phyloP scores from a whole-genome alignment of 2,888 invertebrate species.

The Macrostomum cliftonense region DNA sequence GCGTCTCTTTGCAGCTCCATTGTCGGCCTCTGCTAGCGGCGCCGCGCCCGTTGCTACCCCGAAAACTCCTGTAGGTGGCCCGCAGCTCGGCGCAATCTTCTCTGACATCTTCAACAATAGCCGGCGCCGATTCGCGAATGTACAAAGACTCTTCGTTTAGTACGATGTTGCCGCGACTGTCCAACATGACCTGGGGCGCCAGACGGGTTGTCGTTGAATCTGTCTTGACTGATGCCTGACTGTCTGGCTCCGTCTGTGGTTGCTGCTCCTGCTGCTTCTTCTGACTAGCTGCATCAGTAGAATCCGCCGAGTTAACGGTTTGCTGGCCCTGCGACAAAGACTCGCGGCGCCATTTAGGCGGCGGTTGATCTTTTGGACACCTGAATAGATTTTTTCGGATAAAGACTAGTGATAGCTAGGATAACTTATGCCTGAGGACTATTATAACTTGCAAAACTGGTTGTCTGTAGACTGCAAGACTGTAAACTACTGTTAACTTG shows the following conservation, averaged over 20 bases:
- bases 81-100: not conserved
- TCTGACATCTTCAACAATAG: too few species aligned
- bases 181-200: conserved; percentile 33
- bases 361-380: not conserved
- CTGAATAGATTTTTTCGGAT: not conserved
- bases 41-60: not conserved
- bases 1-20: conserved; percentile 46
- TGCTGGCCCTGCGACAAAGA: not conserved
- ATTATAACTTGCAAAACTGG: too few species aligned
- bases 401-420: too few species aligned
- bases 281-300: not conserved
- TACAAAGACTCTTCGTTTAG: conserved; percentile 24
- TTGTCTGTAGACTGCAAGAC: too few species aligned
- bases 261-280: not conserved
- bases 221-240: conserved; percentile 8
- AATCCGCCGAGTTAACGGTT: not conserved
- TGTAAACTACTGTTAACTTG: too few species aligned
- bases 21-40: not conserved
- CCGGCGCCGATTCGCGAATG: too few species aligned
- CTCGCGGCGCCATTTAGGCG: not conserved
- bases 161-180: conserved; percentile 31
- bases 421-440: too few species aligned
- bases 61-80: not conserved
- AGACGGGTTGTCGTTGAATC: conserved; percentile 13
- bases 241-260: not conserved